These are phyloP conservation scores for Psittacula derbiana DNA, from an alignment of 2,797 vertebrate species.

Conservation along the genomic window DNA sequence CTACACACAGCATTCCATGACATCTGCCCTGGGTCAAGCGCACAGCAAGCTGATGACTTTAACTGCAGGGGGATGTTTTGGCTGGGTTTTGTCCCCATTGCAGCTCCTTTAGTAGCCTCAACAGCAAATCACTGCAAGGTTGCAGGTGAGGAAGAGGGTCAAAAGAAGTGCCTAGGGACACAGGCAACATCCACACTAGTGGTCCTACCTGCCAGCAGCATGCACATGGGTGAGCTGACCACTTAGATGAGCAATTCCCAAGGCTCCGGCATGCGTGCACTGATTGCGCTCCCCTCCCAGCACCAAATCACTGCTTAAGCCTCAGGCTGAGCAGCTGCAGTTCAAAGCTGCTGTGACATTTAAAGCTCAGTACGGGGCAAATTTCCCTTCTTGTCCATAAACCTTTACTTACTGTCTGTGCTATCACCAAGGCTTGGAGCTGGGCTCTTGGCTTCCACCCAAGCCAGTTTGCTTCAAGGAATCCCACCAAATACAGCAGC, in stretches of 20 bases:
- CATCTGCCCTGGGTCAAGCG: not conserved
- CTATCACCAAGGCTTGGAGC: not conserved
- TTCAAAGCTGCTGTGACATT: not conserved
- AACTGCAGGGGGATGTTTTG: not conserved
- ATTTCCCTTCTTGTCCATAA: not conserved
- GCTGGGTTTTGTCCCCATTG: fast-evolving
- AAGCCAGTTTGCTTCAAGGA: not conserved
- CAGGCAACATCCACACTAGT: not conserved
- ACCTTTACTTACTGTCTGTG: fast-evolving
- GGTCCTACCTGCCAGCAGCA: fast-evolving
- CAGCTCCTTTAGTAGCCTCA: not conserved
- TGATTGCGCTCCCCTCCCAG: not conserved
- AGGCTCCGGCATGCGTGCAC: fast-evolving
- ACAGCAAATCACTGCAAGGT: not conserved
- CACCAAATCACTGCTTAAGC: not conserved
- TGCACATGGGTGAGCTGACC: not conserved
- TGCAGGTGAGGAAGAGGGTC: not conserved
- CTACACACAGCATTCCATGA: not conserved
- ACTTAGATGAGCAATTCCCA: not conserved
- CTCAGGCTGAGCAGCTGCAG: not conserved
- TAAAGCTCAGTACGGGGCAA: not conserved
- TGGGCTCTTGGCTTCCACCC: not conserved
- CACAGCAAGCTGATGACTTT: slow-evolving; percentile 5
- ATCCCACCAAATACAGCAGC: not conserved
- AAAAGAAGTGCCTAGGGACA: not conserved